Conservation (phyloP, 92 coral and sea anemone genomes). For the Anthopleura xanthogrammica region DNA sequence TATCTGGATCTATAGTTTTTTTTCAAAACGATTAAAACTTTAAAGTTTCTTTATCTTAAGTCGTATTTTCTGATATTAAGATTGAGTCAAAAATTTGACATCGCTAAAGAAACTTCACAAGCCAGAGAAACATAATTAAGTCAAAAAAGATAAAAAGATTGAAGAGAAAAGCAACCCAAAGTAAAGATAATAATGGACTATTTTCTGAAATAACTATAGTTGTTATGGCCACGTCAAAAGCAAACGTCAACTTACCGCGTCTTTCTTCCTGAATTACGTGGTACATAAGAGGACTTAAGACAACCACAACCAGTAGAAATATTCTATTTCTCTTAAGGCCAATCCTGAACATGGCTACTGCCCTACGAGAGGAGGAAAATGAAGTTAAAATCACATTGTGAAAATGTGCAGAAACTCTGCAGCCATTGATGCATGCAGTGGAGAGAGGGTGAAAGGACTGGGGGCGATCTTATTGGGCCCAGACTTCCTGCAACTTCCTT, state of each 20-base stretch:
- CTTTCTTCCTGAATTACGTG: conserved; percentile 64
- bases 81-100: too few relatives aligned
- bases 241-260: conserved; percentile 43
- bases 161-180: too few relatives aligned
- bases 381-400: not conserved
- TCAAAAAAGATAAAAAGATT: too few relatives aligned
- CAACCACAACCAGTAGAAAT: conserved; percentile 53
- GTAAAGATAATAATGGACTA: not conserved
- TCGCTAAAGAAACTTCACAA: too few relatives aligned
- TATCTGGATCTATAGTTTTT: too few relatives aligned
- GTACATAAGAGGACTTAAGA: conserved; percentile 68
- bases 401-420: not conserved
- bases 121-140: too few relatives aligned
- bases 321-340: conserved; percentile 78
- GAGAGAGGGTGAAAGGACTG: not conserved
- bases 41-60: too few relatives aligned
- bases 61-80: too few relatives aligned
- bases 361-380: not conserved
- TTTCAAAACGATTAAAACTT: too few relatives aligned
- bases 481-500: not conserved
- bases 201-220: not conserved
- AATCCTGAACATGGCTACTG: conserved; percentile 59
- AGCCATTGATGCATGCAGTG: not conserved
- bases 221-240: not conserved
- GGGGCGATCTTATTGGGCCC: not conserved